Evolutionary conservation across 2,888 invertebrate genomes (phyloP).

Genomic region (Elmis aenea): DNA sequence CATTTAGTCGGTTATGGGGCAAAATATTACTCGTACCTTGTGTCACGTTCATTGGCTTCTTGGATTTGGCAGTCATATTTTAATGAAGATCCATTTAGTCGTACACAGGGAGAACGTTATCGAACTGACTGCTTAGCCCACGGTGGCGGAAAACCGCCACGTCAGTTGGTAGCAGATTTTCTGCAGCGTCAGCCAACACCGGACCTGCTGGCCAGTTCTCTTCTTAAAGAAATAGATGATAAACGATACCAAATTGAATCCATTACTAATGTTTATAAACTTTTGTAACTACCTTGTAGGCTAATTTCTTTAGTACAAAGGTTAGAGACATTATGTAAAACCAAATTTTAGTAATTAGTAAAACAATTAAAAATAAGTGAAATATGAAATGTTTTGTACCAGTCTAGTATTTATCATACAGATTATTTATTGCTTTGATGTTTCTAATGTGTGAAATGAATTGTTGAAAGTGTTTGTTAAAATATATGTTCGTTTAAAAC

Average conservation of each 20-base stretch:
- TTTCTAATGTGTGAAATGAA: too few species aligned
- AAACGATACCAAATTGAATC: conserved; percentile 16
- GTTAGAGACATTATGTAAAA: too few species aligned
- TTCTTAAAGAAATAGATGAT: conserved; percentile 68
- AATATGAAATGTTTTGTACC: too few species aligned
- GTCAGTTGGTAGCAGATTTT: conserved; percentile 72
- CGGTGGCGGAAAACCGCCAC: conserved; percentile 84
- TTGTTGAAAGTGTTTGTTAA: too few species aligned
- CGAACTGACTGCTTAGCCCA: conserved; percentile 72
- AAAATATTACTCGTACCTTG: conserved; percentile 96
- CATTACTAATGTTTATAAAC: too few species aligned
- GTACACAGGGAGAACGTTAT: conserved; percentile 74
- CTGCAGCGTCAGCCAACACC: conserved; percentile 73
- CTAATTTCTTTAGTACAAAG: too few species aligned
- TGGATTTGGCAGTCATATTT: conserved; percentile 91
- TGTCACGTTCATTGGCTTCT: conserved; percentile 89
- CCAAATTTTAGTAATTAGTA: too few species aligned
- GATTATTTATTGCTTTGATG: too few species aligned
- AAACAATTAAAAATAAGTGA: too few species aligned
- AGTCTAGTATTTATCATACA: too few species aligned
- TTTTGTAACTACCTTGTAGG: too few species aligned
- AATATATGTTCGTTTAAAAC: too few species aligned
- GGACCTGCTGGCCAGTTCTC: conserved; percentile 69
- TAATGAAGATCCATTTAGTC: conserved; percentile 67
- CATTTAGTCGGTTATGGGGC: conserved; percentile 98